Evolutionary conservation across 2,113 vertebrate species (phyloP).

Genomic region (Etheostoma cragini): DNA sequence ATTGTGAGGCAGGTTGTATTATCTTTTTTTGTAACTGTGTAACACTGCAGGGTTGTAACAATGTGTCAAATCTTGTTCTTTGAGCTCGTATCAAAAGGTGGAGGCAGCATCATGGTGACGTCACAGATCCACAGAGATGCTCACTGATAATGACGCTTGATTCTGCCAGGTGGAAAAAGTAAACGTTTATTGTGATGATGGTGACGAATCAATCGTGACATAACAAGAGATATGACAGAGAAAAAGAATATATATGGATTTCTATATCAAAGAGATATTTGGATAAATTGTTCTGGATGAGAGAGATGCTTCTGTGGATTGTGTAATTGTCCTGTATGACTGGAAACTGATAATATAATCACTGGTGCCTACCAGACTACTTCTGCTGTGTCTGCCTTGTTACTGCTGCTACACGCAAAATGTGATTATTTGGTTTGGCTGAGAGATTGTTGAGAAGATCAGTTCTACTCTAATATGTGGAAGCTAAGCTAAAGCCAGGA

Average conservation of each 20-base stretch:
- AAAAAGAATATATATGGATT: conserved; percentile 49
- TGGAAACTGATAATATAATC: conserved; percentile 80
- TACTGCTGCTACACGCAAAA: conserved; percentile 31
- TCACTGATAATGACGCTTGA: conserved; percentile 13
- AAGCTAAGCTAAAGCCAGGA: not conserved
- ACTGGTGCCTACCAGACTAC: conserved; percentile 76
- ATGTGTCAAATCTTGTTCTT: conserved; percentile 75
- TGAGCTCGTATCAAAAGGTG: conserved; percentile 63
- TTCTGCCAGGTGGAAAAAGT: conserved; percentile 25
- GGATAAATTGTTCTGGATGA: conserved; percentile 63
- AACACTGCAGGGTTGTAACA: conserved; percentile 63
- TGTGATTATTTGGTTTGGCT: not conserved
- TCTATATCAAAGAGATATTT: conserved; percentile 58
- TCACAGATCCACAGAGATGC: conserved; percentile 15
- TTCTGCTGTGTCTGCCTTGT: conserved; percentile 64
- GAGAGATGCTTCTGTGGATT: conserved; percentile 71
- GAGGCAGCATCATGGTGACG: conserved; percentile 2
- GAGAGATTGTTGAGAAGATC: not conserved
- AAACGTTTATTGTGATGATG: conserved; percentile 42
- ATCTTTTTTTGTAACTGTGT: conserved; percentile 70
- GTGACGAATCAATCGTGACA: conserved; percentile 11
- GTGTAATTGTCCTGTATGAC: conserved; percentile 76
- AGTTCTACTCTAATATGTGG: not conserved
- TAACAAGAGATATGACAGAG: conserved; percentile 12
- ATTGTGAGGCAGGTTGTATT: conserved; percentile 56